Conservation (phyloP, 2,888 invertebrate genomes). For the Dorcus hopei region DNA sequence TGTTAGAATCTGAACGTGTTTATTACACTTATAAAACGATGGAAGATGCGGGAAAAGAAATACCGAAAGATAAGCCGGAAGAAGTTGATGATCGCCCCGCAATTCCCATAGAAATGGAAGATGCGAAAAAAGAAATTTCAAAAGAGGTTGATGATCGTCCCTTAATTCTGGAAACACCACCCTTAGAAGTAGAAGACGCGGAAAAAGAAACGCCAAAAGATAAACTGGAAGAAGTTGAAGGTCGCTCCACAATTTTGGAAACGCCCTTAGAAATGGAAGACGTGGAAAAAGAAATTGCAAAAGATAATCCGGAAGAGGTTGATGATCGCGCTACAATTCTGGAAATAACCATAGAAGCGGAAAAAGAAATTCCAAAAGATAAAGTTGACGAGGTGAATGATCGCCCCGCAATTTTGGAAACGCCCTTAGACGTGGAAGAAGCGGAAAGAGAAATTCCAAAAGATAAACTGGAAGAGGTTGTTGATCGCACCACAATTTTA, state of each 20-base stretch:
- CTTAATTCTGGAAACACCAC: neutral
- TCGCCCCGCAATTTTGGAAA: neutral
- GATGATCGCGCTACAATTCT: no score
- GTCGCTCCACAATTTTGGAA: neutral
- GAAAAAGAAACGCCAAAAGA: neutral
- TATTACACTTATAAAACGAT: no score
- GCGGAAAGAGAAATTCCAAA: conserved; percentile 5
- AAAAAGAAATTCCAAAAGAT: conserved; percentile 20
- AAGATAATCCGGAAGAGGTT: neutral
- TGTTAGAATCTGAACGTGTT: no score
- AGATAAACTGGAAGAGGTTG: conserved; percentile 1
- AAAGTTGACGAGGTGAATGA: neutral
- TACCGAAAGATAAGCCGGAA: neutral
- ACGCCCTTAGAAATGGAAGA: neutral
- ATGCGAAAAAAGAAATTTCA: neutral
- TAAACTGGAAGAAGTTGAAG: neutral
- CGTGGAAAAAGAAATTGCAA: no score
- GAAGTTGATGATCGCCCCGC: no score
- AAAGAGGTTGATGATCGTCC: neutral
- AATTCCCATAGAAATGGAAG: neutral
- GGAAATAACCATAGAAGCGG: conserved; percentile 6
- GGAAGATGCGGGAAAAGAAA: no score
- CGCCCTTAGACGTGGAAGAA: conserved; percentile 1
- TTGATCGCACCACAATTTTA: neutral
- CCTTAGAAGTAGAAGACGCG: neutral